Evolutionary conservation across 1,140 invertebrate genomes (phyloP), one percentile per base, ranked within the genome.

Genomic region (Melanaphis sacchari): DNA sequence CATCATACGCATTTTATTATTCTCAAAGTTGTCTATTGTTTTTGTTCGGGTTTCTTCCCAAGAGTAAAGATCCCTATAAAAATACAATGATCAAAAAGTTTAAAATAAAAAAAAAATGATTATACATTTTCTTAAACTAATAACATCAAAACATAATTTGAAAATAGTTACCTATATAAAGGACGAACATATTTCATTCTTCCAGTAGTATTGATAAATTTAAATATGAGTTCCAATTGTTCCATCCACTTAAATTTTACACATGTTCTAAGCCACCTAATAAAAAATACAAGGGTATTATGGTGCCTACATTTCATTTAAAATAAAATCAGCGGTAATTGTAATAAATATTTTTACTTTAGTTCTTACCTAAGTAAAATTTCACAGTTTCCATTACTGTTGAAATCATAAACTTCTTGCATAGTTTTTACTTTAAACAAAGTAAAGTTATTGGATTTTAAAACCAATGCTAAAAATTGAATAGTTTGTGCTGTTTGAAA

Each of bases 161-260:
- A 87, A 49, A 59, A 21, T 8, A 46, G 41, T 41, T 94, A 96
- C 96, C 95, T 96, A 95, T 98, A 99, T 87, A 99, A 96, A 31
- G 98, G 98, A 88, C 98, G 96, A 0, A 98, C 97, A 96, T 97
- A 99, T 95, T 99, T 99, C 97, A 99, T 98, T 94, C 98, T 96
- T 90, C 98, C 98, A 95, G 98, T 96, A 41, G 96, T 96, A 93
- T 97, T 98, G 7, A 98, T 96, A 96, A 99, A 99, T 5, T 96
- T 94, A 40, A 99, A 95, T 21, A 97, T 97, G 7, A 94, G 94
- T 2, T 96, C 95, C 54, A 99, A 95, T 94, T 96, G 96, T 0
- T 96, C 95, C 87, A 96, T 94, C 96, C 98, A 97, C 85, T 96
- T 96, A 18, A 96, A 96, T 95, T 97, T 97, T 1, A 99, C 96